Conservation (phyloP, 2,797 vertebrate species). For the Potorous gilbertii region DNA sequence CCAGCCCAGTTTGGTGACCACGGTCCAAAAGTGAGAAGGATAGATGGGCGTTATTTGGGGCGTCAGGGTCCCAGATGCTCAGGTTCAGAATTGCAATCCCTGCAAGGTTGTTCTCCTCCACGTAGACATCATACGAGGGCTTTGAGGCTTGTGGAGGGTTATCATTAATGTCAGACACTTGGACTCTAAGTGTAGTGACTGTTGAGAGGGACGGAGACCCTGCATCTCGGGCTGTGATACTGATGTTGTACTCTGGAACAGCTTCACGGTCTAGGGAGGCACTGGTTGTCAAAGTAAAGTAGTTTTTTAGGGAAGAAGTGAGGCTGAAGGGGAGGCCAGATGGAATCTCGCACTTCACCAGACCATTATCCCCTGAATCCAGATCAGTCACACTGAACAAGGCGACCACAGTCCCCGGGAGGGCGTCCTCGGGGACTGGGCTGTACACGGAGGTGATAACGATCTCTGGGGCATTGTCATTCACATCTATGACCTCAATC, state of each 20-base stretch:
- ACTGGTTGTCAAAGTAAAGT: constrained; percentile 87
- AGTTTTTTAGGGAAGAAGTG: constrained; percentile 86
- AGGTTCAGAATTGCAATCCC: constrained; percentile 90
- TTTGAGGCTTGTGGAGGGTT: constrained; percentile 88
- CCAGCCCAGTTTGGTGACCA: constrained; percentile 69
- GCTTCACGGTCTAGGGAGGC: constrained; percentile 87
- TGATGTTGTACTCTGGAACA: constrained; percentile 86
- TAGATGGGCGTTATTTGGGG: constrained; percentile 85
- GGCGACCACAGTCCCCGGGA: constrained; percentile 84
- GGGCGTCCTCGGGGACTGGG: constrained; percentile 85
- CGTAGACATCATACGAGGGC: constrained; percentile 88
- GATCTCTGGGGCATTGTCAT: constrained; percentile 85
- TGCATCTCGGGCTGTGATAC: constrained; percentile 87
- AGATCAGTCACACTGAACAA: constrained; percentile 85
- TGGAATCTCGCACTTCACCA: constrained; percentile 83
- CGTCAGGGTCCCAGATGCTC: constrained; percentile 89
- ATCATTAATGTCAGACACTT: constrained; percentile 92
- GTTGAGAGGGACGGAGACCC: constrained; percentile 87
- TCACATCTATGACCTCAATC: constrained; percentile 85
- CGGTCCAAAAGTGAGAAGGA: constrained; percentile 85
- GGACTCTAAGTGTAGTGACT: constrained; percentile 86
- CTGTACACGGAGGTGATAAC: constrained; percentile 86
- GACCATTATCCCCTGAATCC: constrained; percentile 85
- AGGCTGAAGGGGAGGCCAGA: constrained; percentile 84
- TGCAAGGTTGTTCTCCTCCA: constrained; percentile 89